Evolutionary conservation across 2,797 vertebrate genomes (phyloP).

Genomic region (Syngnathus rostellatus): DNA sequence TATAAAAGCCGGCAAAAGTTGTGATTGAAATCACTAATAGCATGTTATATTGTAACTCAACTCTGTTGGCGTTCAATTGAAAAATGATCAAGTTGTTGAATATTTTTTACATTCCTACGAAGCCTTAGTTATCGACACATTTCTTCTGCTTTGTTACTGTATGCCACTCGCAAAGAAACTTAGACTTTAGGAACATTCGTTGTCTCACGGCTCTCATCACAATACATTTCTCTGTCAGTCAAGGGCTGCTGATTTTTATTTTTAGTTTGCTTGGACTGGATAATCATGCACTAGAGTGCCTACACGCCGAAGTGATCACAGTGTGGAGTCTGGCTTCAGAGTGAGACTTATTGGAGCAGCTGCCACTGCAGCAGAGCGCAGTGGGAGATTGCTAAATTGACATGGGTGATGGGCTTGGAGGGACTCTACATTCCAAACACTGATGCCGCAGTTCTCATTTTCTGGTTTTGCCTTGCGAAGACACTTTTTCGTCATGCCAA

Average conservation of each 20-base stretch:
- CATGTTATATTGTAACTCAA: not conserved
- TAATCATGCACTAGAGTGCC: not conserved
- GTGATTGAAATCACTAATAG: too few relatives aligned
- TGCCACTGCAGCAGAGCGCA: conserved; percentile 21
- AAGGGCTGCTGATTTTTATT: not conserved
- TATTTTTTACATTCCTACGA: not conserved
- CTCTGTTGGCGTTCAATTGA: not conserved
- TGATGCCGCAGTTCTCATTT: not conserved
- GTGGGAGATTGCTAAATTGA: conserved; percentile 32
- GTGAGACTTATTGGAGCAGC: conserved; percentile 31
- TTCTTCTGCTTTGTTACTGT: not conserved
- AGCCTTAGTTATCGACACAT: not conserved
- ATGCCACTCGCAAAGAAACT: not conserved
- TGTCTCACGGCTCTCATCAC: not conserved
- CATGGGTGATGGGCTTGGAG: conserved; percentile 14
- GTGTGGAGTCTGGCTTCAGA: conserved; percentile 11
- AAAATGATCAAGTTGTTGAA: not conserved
- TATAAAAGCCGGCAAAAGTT: not conserved
- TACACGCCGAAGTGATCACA: not conserved
- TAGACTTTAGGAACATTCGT: not conserved
- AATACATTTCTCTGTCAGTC: not conserved
- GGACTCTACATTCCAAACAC: not conserved
- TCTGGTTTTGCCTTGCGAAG: conserved; percentile 5
- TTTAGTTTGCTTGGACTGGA: not conserved
- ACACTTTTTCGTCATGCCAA: conserved; percentile 47